Evolutionary conservation across 2,113 vertebrate species (phyloP), one percentile per base, ranked within the genome.

Genomic region (Lates calcarifer): DNA sequence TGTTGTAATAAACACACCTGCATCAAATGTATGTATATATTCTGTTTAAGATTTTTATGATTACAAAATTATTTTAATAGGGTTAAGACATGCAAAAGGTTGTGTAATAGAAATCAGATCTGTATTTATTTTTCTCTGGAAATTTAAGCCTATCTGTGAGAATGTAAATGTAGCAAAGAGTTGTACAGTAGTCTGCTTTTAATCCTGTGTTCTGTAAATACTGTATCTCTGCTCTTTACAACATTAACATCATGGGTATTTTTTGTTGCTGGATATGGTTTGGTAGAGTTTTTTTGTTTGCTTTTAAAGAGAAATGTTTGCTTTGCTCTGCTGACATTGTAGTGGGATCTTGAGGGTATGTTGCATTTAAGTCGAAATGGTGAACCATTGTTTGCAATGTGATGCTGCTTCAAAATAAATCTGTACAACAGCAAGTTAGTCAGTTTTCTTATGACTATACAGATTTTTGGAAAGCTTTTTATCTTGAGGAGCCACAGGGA

Each of bases 31-130:
- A 87, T 98, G 95, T 98, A 81, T 53, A 97, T 94, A 97, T 95
- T 96, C 89, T 87, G 91, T 95, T 95, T 96, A 95, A 96, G 96
- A 98, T 97, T 99, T 98, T 97, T 98, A 97, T 97, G 94, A 97
- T 95, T 96, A 95, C 95, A 94, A 85, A 95, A 95, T 92, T 97
- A 97, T 98, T 98, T 97, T 97, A 97, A 96, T 96, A 98, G 95
- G 94, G 92, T 83, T 78, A 84, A 89, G 83, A 89, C 57, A 78
- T 79, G 57, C 22, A 80, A 84, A 86, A 55, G 69, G 69, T 81
- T 89, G 77, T 92, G 92, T 91, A 84, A 93, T 87, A 91, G 88
- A 89, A 83, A 91, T 92, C 81, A 86, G 81, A 90, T 85, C 79
- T 95, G 93, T 94, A 95, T 90, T 95, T 95, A 94, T 93, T 94